Base-by-base conservation (phyloP, 2,113 vertebrate genomes). In the Nyctibius bracteatus region DNA sequence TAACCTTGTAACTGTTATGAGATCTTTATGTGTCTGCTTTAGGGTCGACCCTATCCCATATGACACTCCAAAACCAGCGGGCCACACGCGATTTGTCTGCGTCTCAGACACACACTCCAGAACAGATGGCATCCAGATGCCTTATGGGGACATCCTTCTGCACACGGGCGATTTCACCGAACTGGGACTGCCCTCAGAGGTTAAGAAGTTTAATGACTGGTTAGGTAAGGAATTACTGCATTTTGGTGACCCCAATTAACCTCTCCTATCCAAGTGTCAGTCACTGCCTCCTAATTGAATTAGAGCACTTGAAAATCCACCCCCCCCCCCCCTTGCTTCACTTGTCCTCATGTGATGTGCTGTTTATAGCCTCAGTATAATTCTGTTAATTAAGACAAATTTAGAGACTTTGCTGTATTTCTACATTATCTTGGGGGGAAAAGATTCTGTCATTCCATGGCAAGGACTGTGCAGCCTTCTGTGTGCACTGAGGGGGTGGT, bases 151-250 rank as follows among this genome's bases (percentile, higher is more conserved):
- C 97, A 99, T 99, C 98, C 98, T 99, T 90, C 99, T 99, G 87
- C 99, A 99, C 99, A 99, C 98, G 91, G 99, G 99, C 89, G 99
- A 99, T 98, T 99, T 99, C 98, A 99, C 99, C 73, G 99, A 99
- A 97, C 99, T 99, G 98, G 99, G 99, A 96, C 98, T 99, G 97
- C 99, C 99, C 97, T 99, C 99, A 37, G 99, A 99, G 99, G 99
- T 99, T 97, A 99, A 99, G 99, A 99, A 99, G 99, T 99, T 99
- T 99, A 99, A 99, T 99, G 99, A 99, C 98, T 99, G 99, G 99
- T 99, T 99, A 99, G 99, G 99, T 99, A 99, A 99, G 98, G 98
- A 98, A 98, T 98, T 98, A 98, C 98, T 98, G 97, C 96, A 68
- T 98, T 98, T 97, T 96, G 96, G 95, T 97, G 97, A 97, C 98